These are phyloP conservation scores for Daubentonia madagascariensis DNA, from an alignment of 2,113 vertebrate species.

Conservation along the genomic window DNA sequence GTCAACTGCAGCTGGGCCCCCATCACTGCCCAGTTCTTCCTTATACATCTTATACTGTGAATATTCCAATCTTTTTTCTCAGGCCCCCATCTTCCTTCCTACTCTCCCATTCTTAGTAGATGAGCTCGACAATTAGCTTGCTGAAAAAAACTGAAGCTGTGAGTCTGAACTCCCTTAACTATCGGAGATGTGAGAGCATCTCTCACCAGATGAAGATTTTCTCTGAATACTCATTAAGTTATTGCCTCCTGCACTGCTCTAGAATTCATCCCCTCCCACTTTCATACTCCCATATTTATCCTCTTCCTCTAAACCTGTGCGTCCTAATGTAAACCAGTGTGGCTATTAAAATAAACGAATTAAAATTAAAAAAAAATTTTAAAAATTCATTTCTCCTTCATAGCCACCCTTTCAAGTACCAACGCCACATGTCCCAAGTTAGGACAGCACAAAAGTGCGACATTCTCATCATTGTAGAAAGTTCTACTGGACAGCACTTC, in stretches of 20 bases:
- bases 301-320: not conserved
- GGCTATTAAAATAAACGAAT: conserved; percentile 20
- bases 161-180: not conserved
- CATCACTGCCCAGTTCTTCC: not conserved
- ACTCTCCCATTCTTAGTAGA: not conserved
- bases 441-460: not conserved
- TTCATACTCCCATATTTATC: not conserved
- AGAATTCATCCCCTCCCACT: not conserved
- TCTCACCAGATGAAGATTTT: not conserved
- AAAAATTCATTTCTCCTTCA: not conserved
- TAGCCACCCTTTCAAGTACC: not conserved
- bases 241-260: not conserved
- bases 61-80: conserved; percentile 7
- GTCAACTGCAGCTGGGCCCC: not conserved
- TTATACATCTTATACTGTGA: not conserved
- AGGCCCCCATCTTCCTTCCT: not conserved
- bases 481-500: not conserved
- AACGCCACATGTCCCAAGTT: not conserved
- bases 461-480: not conserved
- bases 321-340: not conserved
- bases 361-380: conserved; percentile 30
- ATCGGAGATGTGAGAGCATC: not conserved
- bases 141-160: not conserved
- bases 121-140: not conserved
- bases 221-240: not conserved